Evolutionary conservation across 2,888 invertebrate species (phyloP).

Genomic region (Cecidostiba fungosa): DNA sequence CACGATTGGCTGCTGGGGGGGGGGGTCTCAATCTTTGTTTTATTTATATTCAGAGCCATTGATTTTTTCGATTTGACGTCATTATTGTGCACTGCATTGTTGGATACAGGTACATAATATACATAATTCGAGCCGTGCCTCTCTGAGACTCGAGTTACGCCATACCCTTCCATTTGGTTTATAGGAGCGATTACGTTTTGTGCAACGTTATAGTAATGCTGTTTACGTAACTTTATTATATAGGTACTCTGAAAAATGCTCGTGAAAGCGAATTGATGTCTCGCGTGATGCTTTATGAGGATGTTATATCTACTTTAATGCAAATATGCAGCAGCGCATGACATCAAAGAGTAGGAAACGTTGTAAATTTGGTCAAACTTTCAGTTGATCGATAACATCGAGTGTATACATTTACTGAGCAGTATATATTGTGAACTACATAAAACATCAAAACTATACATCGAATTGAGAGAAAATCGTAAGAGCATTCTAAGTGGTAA

Average conservation of each 20-base stretch:
- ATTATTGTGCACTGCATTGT: neutral
- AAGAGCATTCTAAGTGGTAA: slow-evolving; percentile 22
- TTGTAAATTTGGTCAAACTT: neutral
- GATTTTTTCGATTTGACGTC: slow-evolving; percentile 28
- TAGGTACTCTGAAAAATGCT: neutral
- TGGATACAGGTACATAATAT: too few relatives aligned
- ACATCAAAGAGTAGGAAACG: neutral
- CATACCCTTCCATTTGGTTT: neutral
- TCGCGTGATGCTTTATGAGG: neutral
- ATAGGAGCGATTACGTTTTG: neutral
- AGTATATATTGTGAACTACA: neutral
- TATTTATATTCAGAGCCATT: slow-evolving; percentile 36
- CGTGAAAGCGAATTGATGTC: neutral
- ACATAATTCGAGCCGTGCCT: too few relatives aligned
- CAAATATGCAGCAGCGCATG: neutral
- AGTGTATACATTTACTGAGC: neutral
- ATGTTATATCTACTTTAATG: neutral
- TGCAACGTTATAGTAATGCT: neutral
- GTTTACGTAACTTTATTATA: neutral
- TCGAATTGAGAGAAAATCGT: slow-evolving; percentile 19
- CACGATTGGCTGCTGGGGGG: neutral
- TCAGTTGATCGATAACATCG: neutral
- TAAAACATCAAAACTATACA: slow-evolving; percentile 46
- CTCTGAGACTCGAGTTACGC: too few relatives aligned
- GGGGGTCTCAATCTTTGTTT: neutral